These are phyloP conservation scores for Geococcyx californianus DNA, from an alignment of 2,113 vertebrate species.

Conservation along the genomic window DNA sequence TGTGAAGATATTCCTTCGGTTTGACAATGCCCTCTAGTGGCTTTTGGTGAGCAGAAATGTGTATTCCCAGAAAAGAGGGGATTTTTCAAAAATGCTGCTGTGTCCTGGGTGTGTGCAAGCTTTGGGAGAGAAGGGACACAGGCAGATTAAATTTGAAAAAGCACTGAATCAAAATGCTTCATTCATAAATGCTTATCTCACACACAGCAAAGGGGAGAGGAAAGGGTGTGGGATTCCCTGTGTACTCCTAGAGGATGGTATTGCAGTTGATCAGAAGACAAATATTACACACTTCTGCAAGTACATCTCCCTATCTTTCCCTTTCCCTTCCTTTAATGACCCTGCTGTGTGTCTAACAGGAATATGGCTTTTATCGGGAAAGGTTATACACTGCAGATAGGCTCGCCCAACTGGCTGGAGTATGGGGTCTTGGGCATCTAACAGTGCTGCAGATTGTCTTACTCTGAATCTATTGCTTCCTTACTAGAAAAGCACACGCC, in stretches of 20 bases:
- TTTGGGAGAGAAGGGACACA: background rate
- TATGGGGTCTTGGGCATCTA: background rate
- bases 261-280: background rate
- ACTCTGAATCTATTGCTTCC: background rate
- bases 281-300: background rate
- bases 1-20: background rate
- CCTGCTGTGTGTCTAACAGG: background rate
- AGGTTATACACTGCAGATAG: background rate
- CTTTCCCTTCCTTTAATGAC: background rate
- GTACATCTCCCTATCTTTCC: background rate
- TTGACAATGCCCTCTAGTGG: conserved; percentile 52
- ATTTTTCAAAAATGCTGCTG: background rate
- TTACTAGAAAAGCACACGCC: background rate
- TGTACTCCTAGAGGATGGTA: background rate
- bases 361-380: background rate
- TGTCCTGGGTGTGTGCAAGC: background rate
- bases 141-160: background rate
- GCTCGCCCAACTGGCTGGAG: background rate
- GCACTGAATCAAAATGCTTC: background rate
- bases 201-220: background rate
- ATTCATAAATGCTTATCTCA: background rate
- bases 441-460: background rate
- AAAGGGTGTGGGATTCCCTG: background rate
- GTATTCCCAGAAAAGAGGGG: background rate
- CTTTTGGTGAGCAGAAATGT: background rate